phyloP scores from a whole-genome alignment of 2,113 vertebrate genomes.

The Machaerirhynchus nigripectus region DNA sequence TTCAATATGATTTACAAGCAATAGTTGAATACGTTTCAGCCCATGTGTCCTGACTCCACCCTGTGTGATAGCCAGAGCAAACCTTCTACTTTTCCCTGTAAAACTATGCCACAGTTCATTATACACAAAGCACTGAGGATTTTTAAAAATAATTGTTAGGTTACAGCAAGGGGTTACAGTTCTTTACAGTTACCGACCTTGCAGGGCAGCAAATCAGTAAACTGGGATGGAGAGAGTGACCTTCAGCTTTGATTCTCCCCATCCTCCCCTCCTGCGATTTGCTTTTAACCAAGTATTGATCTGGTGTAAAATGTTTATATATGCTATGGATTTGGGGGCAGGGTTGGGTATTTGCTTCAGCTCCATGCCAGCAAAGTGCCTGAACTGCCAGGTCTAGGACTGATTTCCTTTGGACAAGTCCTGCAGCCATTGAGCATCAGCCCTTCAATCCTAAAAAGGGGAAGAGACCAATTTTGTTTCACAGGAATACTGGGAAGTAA shows the following conservation, averaged over 20 bases:
- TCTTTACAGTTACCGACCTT: not conserved
- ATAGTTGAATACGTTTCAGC: not conserved
- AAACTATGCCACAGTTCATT: not conserved
- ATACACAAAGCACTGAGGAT: not conserved
- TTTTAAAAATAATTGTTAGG: not conserved
- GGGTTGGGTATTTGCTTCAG: not conserved
- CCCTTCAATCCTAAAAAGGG: accelerated
- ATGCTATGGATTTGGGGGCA: not conserved
- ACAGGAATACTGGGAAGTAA: not conserved
- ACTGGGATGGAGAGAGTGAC: not conserved
- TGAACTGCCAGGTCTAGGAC: not conserved
- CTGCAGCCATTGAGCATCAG: not conserved
- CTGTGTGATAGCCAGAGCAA: not conserved
- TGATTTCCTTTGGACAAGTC: not conserved
- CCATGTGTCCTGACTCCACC: not conserved
- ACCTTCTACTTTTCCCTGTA: not conserved
- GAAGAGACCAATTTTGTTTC: not conserved
- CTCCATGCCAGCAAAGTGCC: not conserved
- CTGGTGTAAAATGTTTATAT: not conserved
- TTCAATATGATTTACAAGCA: not conserved
- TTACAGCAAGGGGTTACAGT: not conserved
- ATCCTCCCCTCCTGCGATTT: not conserved
- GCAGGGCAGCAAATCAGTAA: not conserved
- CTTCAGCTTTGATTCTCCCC: not conserved
- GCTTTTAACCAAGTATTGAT: not conserved